Conservation (phyloP, 2,113 vertebrate genomes). For the Orthonyx spaldingii region DNA sequence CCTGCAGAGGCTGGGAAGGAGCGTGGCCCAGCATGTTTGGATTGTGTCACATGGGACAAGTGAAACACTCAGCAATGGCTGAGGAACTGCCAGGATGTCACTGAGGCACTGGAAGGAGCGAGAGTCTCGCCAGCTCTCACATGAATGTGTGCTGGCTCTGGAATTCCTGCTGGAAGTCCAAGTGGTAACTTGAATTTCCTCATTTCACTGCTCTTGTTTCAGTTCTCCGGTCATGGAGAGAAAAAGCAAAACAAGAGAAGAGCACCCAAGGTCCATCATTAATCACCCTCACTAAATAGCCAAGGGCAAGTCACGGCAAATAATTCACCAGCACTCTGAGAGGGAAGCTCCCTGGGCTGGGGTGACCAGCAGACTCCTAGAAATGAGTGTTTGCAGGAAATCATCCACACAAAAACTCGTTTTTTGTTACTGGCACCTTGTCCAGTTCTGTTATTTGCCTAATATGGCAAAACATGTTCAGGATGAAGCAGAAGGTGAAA, state of each 20-base stretch:
- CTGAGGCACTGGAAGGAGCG: background rate
- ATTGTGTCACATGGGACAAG: background rate
- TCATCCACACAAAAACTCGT: background rate
- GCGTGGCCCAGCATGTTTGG: background rate
- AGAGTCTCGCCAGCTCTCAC: slow-evolving; percentile 1
- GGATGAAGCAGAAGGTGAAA: background rate
- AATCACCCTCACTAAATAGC: background rate
- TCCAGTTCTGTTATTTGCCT: background rate
- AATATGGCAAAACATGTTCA: background rate
- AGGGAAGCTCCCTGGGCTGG: background rate
- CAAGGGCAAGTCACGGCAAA: background rate
- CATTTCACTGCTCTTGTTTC: slow-evolving; percentile 28
- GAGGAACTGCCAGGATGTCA: slow-evolving; percentile 12
- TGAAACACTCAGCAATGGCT: background rate
- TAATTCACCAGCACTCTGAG: background rate
- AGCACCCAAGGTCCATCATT: background rate
- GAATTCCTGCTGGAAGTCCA: background rate
- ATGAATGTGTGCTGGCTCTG: slow-evolving; percentile 10
- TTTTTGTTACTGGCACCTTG: background rate
- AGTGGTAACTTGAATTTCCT: slow-evolving; percentile 48
- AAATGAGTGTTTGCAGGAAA: slow-evolving; percentile 7
- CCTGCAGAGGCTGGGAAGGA: background rate
- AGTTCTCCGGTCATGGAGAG: background rate
- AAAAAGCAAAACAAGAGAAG: slow-evolving; percentile 26
- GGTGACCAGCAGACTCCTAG: background rate